These are phyloP conservation scores for Tinamus major DNA, from an alignment of 2,797 vertebrate genomes.

Conservation along the genomic window DNA sequence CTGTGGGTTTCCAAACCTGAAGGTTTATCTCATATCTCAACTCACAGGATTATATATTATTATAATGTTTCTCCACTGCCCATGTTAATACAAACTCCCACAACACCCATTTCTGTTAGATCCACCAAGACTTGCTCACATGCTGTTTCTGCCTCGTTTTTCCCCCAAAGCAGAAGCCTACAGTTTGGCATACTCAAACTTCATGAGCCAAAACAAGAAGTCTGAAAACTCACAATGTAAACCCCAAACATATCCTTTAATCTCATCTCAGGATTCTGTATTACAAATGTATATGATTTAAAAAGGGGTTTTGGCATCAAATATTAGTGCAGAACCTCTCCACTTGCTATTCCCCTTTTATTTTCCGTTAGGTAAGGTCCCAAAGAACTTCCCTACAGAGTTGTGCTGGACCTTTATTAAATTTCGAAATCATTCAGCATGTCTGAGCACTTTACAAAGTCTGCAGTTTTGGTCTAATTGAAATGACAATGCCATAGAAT, in stretches of 20 bases:
- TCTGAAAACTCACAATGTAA: not conserved
- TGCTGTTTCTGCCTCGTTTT: not conserved
- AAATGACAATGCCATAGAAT: not conserved
- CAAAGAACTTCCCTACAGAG: not conserved
- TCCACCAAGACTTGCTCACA: fast-evolving
- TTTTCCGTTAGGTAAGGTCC: not conserved
- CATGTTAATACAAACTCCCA: not conserved
- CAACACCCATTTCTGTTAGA: not conserved
- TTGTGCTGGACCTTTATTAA: not conserved
- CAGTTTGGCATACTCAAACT: not conserved
- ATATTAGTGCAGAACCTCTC: not conserved
- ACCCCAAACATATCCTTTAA: not conserved
- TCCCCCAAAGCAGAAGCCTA: not conserved
- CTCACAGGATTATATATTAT: not conserved
- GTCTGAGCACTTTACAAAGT: not conserved
- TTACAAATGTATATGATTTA: not conserved
- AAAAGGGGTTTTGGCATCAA: not conserved
- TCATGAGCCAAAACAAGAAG: not conserved
- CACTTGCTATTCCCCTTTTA: not conserved
- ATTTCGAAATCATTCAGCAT: not conserved
- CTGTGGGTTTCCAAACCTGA: not conserved
- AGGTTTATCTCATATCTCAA: not conserved
- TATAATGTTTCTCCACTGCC: not conserved
- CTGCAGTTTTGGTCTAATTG: not conserved
- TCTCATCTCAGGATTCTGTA: not conserved